Evolutionary conservation across 2,113 vertebrate genomes (phyloP).

Genomic region (Solea solea): DNA sequence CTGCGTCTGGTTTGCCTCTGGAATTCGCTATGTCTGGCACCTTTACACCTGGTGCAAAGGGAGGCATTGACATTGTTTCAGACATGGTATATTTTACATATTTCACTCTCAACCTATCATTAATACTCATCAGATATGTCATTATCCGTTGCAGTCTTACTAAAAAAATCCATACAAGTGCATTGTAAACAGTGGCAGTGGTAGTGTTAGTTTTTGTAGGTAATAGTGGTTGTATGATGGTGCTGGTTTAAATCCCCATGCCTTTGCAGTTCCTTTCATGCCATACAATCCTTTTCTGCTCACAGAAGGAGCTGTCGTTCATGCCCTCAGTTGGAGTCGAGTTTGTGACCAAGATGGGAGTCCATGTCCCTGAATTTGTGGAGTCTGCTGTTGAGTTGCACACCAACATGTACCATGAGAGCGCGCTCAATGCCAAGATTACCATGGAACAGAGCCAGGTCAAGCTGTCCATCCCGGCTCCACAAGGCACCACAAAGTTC

Average conservation of each 20-base stretch:
- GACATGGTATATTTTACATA: conserved; percentile 75
- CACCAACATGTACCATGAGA: conserved; percentile 89
- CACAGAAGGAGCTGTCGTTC: conserved; percentile 82
- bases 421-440: conserved; percentile 77
- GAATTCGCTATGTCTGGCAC: conserved; percentile 88
- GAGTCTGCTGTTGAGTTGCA: conserved; percentile 85
- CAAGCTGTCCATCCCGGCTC: conserved; percentile 86
- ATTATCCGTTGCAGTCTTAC: neutral
- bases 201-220: neutral
- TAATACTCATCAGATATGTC: neutral
- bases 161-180: neutral
- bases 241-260: neutral
- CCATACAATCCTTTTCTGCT: conserved; percentile 21
- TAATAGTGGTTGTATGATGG: neutral
- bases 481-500: conserved; percentile 80
- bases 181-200: neutral
- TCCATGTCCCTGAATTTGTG: conserved; percentile 86
- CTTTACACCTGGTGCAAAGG: conserved; percentile 83
- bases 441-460: conserved; percentile 79
- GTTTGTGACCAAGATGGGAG: conserved; percentile 86
- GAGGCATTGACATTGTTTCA: conserved; percentile 76
- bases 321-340: conserved; percentile 87
- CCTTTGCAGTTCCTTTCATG: neutral
- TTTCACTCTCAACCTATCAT: too few relatives aligned
- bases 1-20: conserved; percentile 87